Evolutionary conservation across 2,797 vertebrate species (phyloP).

Genomic region (Rhinatrema bivittatum): DNA sequence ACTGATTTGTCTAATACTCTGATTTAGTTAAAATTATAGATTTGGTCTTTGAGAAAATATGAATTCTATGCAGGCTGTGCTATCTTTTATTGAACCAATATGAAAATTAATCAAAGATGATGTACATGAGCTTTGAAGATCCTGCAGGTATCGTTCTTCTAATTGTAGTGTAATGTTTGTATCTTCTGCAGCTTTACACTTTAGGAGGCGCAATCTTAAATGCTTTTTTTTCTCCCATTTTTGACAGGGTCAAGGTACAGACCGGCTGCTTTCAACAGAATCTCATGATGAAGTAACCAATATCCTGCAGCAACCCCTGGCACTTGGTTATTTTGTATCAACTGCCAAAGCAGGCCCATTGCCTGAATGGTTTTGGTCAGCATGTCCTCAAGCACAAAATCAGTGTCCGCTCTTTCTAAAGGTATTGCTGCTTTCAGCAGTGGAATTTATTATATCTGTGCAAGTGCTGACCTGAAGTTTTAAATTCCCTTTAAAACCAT

Average conservation of each 20-base stretch:
- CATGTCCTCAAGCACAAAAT: conserved; percentile 97
- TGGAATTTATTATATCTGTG: neutral
- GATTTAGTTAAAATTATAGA: too few relatives aligned
- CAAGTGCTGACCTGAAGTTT: too few relatives aligned
- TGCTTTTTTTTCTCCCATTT: neutral
- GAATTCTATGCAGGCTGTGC: too few relatives aligned
- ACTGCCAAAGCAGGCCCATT: conserved; percentile 94
- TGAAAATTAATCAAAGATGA: too few relatives aligned
- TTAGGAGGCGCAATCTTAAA: too few relatives aligned
- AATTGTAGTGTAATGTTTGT: neutral
- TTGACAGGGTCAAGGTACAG: conserved; percentile 83
- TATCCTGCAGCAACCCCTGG: conserved; percentile 93
- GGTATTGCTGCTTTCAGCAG: conserved; percentile 57
- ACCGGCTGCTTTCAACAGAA: conserved; percentile 82
- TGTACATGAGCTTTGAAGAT: too few relatives aligned
- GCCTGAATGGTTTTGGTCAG: conserved; percentile 97
- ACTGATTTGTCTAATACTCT: too few relatives aligned
- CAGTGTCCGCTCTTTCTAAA: conserved; percentile 97
- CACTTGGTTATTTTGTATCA: conserved; percentile 94
- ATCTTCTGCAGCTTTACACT: neutral
- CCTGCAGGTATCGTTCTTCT: too few relatives aligned
- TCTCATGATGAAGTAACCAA: conserved; percentile 94
- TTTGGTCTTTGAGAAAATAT: too few relatives aligned
- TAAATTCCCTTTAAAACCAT: too few relatives aligned
- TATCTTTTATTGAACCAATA: too few relatives aligned